Evolutionary conservation across 2,797 vertebrate species (phyloP).

Genomic region (Argya squamiceps): DNA sequence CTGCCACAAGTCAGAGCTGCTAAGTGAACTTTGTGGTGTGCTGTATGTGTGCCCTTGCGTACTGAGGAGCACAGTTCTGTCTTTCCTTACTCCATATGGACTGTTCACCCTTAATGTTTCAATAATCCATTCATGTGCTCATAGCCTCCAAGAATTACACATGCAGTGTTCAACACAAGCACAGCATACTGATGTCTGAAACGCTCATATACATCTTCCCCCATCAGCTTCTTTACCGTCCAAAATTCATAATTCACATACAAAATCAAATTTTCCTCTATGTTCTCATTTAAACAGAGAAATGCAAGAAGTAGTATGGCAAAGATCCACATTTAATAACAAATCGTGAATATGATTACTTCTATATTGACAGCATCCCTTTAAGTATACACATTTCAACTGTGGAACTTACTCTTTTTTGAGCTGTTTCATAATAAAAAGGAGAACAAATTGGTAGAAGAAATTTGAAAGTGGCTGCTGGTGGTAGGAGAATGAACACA

Average conservation of each 20-base stretch:
- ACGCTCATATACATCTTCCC: background rate
- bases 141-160: background rate
- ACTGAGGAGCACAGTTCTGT: background rate
- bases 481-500: background rate
- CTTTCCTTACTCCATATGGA: background rate
- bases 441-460: background rate
- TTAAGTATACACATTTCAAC: background rate
- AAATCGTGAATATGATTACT: background rate
- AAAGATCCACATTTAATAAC: background rate
- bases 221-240: background rate
- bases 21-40: background rate
- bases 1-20: background rate
- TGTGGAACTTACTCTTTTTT: background rate
- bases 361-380: background rate
- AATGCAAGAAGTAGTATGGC: background rate
- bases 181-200: background rate
- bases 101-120: background rate
- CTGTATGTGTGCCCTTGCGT: background rate
- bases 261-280: background rate
- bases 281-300: background rate
- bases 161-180: background rate
- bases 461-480: background rate
- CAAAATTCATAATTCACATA: background rate
- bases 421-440: background rate
- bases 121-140: background rate